These are phyloP conservation scores for Trichopria drosophilae DNA, from an alignment of 2,888 invertebrate genomes.

Conservation along the genomic window DNA sequence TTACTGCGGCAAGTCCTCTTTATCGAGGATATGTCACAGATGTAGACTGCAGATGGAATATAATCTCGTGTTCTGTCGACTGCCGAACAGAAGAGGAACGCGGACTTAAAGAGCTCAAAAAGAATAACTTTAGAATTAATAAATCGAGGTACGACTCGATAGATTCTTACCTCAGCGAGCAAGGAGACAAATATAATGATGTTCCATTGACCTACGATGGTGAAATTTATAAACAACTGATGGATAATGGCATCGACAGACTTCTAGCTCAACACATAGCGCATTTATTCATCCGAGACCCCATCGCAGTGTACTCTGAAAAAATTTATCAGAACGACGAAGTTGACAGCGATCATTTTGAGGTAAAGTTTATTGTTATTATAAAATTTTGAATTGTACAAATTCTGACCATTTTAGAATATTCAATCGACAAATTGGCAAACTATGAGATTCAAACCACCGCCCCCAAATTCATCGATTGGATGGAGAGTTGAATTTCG, in stretches of 20 bases:
- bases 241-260: constrained; percentile 89
- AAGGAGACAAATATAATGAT: constrained; percentile 91
- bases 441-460: constrained; percentile 98
- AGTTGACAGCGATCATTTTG: constrained; percentile 97
- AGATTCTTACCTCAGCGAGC: constrained; percentile 91
- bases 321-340: constrained; percentile 91
- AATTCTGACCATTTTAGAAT: constrained; percentile 66
- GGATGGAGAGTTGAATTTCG: constrained; percentile 99
- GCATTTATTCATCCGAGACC: constrained; percentile 96
- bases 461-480: constrained; percentile 92
- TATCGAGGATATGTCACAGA: constrained; percentile 93
- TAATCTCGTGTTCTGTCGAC: constrained; percentile 94
- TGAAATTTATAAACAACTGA: constrained; percentile 78
- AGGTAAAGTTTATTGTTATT: constrained; percentile 63
- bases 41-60: constrained; percentile 97
- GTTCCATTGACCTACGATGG: constrained; percentile 86
- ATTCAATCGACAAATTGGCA: constrained; percentile 99
- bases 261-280: constrained; percentile 93
- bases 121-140: constrained; percentile 79
- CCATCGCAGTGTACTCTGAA: constrained; percentile 92
- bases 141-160: constrained; percentile 98
- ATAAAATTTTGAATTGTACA: constrained; percentile 1
- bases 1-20: constrained; percentile 95
- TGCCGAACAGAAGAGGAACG: constrained; percentile 92
- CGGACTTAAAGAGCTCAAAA: constrained; percentile 72